Evolutionary conservation across 2,797 vertebrate species (phyloP), one percentile per base, ranked within the genome.

Genomic region (Artibeus jamaicensis): DNA sequence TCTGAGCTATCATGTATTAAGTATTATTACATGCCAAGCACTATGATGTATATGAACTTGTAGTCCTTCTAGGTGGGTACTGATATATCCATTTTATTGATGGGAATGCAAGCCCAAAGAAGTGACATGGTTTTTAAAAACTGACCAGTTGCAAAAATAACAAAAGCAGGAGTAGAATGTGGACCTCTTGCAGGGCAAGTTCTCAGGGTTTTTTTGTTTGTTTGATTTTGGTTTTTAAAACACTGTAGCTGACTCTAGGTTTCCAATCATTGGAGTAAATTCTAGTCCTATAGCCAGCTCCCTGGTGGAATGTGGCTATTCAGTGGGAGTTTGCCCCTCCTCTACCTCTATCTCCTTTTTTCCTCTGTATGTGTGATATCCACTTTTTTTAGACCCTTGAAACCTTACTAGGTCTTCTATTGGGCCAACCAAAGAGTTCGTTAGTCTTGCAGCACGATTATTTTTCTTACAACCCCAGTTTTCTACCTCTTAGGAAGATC

Each of bases 381-480:
- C 14, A 62, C 44, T 70, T 70, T 50, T 44, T 83, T 81, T 42
- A 39, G 24, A 37, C 18, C 18, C 81, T 87, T 53, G 46, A 86
- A 81, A 86, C 29, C 24, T 55, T 9, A 0, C 29, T 19, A 68
- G 19, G 6, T 79, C 44, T 87, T 37, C 29, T 65, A 50, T 78
- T 68, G 68, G 48, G 24, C 50, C 55, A 89, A 32, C 19, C 50
- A 67, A 39, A 39, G 32, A 79, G 42, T 89, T 81, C 34, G 77
- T 67, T 81, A 82, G 50, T 34, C 18, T 62, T 74, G 5, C 15
- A 57, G 48, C 32, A 83, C 6, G 83, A 19, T 85, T 50, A 46
- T 42, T 86, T 96, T 93, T 88, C 37, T 65, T 68, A 67, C 9
- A 22, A 81, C 62, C 2, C 5, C 4, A 74, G 42, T 68, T 86